Evolutionary conservation across 2,797 vertebrate genomes (phyloP), one percentile per base, ranked within the genome.

Genomic region (Glossophaga mutica): DNA sequence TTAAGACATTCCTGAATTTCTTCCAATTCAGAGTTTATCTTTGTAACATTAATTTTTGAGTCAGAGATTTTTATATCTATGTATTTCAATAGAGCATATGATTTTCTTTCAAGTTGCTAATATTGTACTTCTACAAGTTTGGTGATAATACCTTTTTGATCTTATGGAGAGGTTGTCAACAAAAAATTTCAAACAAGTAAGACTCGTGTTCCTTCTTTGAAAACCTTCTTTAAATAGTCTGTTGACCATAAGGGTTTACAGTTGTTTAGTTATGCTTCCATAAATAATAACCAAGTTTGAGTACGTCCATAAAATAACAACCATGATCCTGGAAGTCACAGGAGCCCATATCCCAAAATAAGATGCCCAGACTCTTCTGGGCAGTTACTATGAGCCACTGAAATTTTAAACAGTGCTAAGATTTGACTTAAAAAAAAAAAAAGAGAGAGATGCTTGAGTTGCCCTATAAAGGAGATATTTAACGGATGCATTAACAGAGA

Each of bases 31-130:
- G 26, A 93, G 39, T 22, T 83, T 94, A 16, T 50, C 44, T 78
- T 59, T 76, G 77, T 34, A 93, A 18, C 86, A 42, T 81, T 29
- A 78, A 4, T 37, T 68, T 62, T 70, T 76, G 78, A 34, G 11
- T 77, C 86, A 73, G 34, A 71, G 42, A 29, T 93, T 92, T 92
- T 70, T 39, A 59, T 24, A 22, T 50, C 44, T 94, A 12, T 46
- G 34, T 91, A 81, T 73, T 92, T 90, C 62, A 18, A 74, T 21
- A 52, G 15, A 68, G 29, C 37, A 52, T 32, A 68, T 15, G 32
- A 84, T 89, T 95, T 90, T 93, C 68, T 86, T 94, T 94, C 44
- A 91, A 86, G 62, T 62, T 89, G 44, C 15, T 76, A n/a, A 46
- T 87, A 37, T 6, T 91, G 32, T 79, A 87, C 59, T 62, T 73